These are phyloP conservation scores for Syngnathus typhle DNA, from an alignment of 2,113 vertebrate species.

Conservation along the genomic window DNA sequence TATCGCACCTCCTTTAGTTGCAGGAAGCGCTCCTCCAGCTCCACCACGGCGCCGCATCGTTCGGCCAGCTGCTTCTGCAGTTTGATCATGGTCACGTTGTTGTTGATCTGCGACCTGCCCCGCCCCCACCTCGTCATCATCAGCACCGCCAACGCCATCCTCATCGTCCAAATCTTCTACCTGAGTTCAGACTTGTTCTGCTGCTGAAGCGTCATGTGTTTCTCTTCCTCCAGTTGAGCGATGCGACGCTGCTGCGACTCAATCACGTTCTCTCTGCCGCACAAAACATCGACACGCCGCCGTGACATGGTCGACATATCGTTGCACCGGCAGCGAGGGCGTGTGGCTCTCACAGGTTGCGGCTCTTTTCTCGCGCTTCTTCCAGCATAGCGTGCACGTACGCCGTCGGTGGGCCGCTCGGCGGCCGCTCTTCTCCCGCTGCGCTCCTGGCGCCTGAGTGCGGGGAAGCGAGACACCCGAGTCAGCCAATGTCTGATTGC, in stretches of 20 bases:
- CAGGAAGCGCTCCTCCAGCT: conserved; percentile 76
- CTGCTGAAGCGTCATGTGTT: conserved; percentile 73
- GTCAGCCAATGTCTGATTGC: not conserved
- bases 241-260: conserved; percentile 76
- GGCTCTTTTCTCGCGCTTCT: conserved; percentile 80
- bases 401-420: conserved; percentile 63
- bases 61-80: conserved; percentile 81
- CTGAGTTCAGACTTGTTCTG: conserved; percentile 78
- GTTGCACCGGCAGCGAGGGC: not conserved
- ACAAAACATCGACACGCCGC: conserved; percentile 4
- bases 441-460: conserved; percentile 67
- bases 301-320: not conserved
- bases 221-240: conserved; percentile 78
- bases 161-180: conserved; percentile 56
- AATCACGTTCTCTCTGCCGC: conserved; percentile 79
- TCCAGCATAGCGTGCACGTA: conserved; percentile 75
- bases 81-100: conserved; percentile 82
- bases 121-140: not conserved
- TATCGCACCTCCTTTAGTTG: conserved; percentile 80
- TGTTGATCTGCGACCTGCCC: conserved; percentile 76
- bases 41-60: conserved; percentile 72
- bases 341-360: conserved; percentile 76
- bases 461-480: too few species aligned
- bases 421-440: conserved; percentile 63
- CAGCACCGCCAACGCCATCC: not conserved